A percentile compares a stretch with the other conserved stretches of the same genome.
These are phyloP conservation scores for Drosophila demipolita DNA, from an alignment of 2,888 invertebrate species.

Conservation along the genomic window DNA sequence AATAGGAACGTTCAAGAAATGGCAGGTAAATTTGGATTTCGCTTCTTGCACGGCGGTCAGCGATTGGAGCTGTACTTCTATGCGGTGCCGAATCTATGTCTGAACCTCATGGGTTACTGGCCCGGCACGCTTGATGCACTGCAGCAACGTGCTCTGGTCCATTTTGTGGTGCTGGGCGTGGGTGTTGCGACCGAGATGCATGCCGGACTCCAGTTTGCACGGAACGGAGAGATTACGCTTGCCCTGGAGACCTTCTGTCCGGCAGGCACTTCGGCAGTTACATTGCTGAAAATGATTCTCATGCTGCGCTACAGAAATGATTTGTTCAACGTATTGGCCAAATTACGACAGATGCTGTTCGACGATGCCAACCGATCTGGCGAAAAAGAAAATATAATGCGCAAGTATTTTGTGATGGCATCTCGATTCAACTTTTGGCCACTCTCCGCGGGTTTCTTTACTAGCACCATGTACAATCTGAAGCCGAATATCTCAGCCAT, in stretches of 20 bases:
- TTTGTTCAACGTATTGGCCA: conserved; percentile 52
- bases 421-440: conserved; percentile 75
- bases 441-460: conserved; percentile 71
- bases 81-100: conserved; percentile 66
- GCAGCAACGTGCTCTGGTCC: conserved; percentile 29
- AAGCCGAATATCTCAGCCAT: conserved; percentile 66
- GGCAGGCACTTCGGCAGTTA: conserved; percentile 77
- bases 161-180: conserved; percentile 67
- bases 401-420: conserved; percentile 51
- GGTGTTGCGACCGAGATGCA: conserved; percentile 76
- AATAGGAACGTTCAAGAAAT: conserved; percentile 11
- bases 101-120: conserved; percentile 74
- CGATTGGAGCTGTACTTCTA: conserved; percentile 65
- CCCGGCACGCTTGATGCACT: conserved; percentile 25
- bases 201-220: conserved; percentile 54
- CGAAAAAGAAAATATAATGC: conserved; percentile 38
- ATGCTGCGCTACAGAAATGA: conserved; percentile 65
- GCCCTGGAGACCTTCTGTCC: conserved; percentile 78
- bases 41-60: conserved; percentile 55
- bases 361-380: background rate
- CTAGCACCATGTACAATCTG: conserved; percentile 66
- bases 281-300: conserved; percentile 75
- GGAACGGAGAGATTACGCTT: conserved; percentile 38
- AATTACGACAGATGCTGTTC: conserved; percentile 52
- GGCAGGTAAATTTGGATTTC: conserved; percentile 30